Conservation (phyloP, 1,140 invertebrate genomes). For the Capitella teleta region DNA sequence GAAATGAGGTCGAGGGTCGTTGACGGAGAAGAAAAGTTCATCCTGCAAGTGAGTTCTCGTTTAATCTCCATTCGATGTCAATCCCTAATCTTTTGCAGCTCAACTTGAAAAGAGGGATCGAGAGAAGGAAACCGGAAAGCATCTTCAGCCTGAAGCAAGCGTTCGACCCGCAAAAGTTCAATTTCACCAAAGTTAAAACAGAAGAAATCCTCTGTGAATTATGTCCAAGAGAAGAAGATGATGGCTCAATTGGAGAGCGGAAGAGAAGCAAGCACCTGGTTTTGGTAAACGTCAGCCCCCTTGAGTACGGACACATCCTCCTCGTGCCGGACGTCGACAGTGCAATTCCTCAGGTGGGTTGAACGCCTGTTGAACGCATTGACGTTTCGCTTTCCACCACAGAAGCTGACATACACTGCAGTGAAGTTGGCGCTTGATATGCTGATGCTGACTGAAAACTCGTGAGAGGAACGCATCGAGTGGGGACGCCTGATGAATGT, state of each 20-base stretch:
- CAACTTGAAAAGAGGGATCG: slow-evolving; percentile 51
- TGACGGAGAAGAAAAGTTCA: slow-evolving; percentile 14
- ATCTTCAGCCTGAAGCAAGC: slow-evolving; percentile 49
- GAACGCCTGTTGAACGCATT: background rate
- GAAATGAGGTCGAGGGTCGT: slow-evolving; percentile 24
- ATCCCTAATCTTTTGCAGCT: slow-evolving; percentile 43
- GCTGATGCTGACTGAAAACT: slow-evolving; percentile 1
- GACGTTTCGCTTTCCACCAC: background rate
- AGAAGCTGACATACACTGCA: background rate
- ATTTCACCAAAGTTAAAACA: slow-evolving; percentile 54
- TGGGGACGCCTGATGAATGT: background rate
- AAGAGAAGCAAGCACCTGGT: slow-evolving; percentile 17
- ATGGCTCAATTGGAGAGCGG: background rate
- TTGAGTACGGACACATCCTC: slow-evolving; percentile 55
- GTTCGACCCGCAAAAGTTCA: slow-evolving; percentile 53
- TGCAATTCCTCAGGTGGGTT: slow-evolving; percentile 49
- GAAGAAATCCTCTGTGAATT: slow-evolving; percentile 49
- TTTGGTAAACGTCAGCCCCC: slow-evolving; percentile 59
- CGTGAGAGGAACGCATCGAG: background rate
- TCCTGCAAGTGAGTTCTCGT: slow-evolving; percentile 1
- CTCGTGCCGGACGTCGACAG: slow-evolving; percentile 50
- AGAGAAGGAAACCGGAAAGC: slow-evolving; percentile 51
- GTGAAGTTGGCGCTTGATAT: slow-evolving; percentile 1
- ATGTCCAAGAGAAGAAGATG: slow-evolving; percentile 1
- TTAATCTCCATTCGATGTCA: background rate